Evolutionary conservation across 2,113 vertebrate species (phyloP), one percentile per base, ranked within the genome.

Genomic region (Pedetes capensis): DNA sequence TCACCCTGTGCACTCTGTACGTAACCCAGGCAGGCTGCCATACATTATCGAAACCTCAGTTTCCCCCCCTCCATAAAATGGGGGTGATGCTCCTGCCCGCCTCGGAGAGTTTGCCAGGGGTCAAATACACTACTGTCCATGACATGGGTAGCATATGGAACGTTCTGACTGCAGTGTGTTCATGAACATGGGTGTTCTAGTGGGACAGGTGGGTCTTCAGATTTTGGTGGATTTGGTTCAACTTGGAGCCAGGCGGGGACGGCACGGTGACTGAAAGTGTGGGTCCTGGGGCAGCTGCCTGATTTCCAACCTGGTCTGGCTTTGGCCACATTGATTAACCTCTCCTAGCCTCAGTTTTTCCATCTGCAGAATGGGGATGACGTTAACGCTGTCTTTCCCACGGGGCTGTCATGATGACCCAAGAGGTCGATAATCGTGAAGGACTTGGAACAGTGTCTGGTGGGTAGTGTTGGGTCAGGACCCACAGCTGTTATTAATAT

Each of bases 371-470:
- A n/a, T n/a, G n/a, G n/a, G n/a, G n/a, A n/a, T n/a, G n/a, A n/a
- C n/a, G n/a, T n/a, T n/a, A n/a, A n/a, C n/a, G n/a, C n/a, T n/a
- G n/a, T n/a, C n/a, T 64, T 11, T 75, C 47, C 32, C 68, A 3
- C 6, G 6, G 29, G 13, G 51, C 5, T 12, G 22, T 18, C 25
- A 32, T 8, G 59, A 79, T 5, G 6, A 32, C 7, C 3, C 0
- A n/a, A 37, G 13, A 18, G 6, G 63, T 47, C n/a, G 11, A 5
- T 25, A 10, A 71, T 3, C 1, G 9, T 20, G 63, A 29, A 66
- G 44, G 13, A 17, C 0, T 2, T 4, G 0, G 13, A 49, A 0
- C 0, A 0, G 0, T 57, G 27, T 61, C 44, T 0, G 18, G 10
- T 8, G 5, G 1, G 1, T 3, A 8, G 14, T 0, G 0, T 9